Conservation (phyloP, 1,140 invertebrate species). For the Drosophila pandora region DNA sequence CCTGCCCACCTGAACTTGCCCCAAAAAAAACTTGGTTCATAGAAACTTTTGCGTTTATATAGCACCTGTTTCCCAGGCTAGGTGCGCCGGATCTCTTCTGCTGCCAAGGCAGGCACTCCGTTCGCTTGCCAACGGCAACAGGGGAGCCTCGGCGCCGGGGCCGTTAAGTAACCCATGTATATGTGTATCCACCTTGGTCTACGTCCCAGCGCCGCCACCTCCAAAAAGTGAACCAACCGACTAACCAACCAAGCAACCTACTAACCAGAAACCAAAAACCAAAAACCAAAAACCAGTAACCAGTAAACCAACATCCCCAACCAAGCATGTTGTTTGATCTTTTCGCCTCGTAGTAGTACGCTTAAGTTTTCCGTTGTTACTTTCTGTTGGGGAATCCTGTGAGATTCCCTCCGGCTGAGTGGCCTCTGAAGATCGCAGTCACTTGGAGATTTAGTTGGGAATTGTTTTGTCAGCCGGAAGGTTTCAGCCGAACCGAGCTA, state of each 20-base stretch:
- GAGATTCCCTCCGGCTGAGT: slow-evolving; percentile 18
- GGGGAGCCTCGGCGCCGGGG: slow-evolving; percentile 28
- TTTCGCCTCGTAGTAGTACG: slow-evolving; percentile 39
- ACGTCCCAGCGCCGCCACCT: slow-evolving; percentile 62
- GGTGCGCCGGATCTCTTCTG: slow-evolving; percentile 44
- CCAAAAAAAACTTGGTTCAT: slow-evolving; percentile 69
- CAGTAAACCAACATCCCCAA: slow-evolving; percentile 35
- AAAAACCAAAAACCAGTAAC: slow-evolving; percentile 16
- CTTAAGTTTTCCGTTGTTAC: slow-evolving; percentile 31
- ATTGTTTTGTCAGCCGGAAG: slow-evolving; percentile 46
- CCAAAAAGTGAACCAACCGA: slow-evolving; percentile 45
- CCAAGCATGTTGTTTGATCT: slow-evolving; percentile 43
- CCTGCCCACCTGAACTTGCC: not conserved
- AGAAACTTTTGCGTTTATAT: slow-evolving; percentile 81
- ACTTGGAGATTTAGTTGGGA: slow-evolving; percentile 60
- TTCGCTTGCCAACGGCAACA: not conserved
- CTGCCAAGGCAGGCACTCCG: not conserved
- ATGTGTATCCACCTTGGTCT: slow-evolving; percentile 55
- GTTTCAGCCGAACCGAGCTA: slow-evolving; percentile 53
- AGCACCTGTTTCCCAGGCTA: slow-evolving; percentile 73
- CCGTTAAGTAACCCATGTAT: slow-evolving; percentile 35
- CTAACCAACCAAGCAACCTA: slow-evolving; percentile 10
- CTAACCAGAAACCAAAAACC: slow-evolving; percentile 7
- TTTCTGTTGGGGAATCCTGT: slow-evolving; percentile 38
- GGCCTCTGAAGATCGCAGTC: slow-evolving; percentile 48